These are phyloP conservation scores for Tetramorium simillimum DNA, from an alignment of 1,140 invertebrate genomes.

Conservation along the genomic window DNA sequence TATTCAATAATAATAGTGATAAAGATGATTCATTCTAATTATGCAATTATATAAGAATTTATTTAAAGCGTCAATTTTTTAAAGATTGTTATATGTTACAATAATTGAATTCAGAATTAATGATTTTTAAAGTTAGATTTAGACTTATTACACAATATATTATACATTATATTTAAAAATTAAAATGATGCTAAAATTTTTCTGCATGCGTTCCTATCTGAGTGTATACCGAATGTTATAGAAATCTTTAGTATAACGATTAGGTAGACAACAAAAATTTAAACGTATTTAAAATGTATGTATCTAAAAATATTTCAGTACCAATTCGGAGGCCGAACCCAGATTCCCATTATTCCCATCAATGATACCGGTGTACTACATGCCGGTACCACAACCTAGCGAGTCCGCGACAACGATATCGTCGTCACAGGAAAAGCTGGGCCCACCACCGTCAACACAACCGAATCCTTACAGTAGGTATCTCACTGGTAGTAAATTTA, in stretches of 20 bases:
- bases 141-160: too few species aligned
- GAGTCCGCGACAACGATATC: constrained; percentile 35
- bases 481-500: not conserved
- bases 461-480: constrained; percentile 75
- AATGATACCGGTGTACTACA: constrained; percentile 88
- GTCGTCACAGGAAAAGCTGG: constrained; percentile 72
- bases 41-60: too few species aligned
- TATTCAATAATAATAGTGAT: too few species aligned
- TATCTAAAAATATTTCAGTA: constrained; percentile 46
- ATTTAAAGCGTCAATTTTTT: too few species aligned
- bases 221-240: not conserved
- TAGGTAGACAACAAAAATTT: not conserved
- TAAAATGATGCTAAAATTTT: too few species aligned
- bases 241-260: not conserved
- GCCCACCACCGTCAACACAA: constrained; percentile 67
- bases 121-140: too few species aligned
- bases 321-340: constrained; percentile 59
- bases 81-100: too few species aligned
- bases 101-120: too few species aligned
- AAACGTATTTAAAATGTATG: not conserved
- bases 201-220: too few species aligned
- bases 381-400: constrained; percentile 81
- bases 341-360: constrained; percentile 77
- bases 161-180: too few species aligned
- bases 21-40: too few species aligned